Conservation (phyloP, 2,113 vertebrate genomes). For the Oceanites oceanicus region DNA sequence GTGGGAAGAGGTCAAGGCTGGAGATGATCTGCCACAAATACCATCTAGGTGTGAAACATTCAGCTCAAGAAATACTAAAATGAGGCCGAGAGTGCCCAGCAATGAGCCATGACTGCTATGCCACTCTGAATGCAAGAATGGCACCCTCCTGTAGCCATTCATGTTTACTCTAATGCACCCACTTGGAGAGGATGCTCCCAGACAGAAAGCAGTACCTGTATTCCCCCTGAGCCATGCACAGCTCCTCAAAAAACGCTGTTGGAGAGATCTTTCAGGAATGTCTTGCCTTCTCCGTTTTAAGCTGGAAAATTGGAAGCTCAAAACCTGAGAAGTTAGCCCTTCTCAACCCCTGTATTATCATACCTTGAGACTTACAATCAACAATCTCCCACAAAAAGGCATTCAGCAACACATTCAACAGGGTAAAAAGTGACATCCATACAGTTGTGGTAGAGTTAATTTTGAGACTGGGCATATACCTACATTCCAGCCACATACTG, state of each 20-base stretch:
- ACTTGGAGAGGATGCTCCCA: background rate
- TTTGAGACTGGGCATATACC: background rate
- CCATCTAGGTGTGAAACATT: background rate
- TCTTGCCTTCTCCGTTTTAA: background rate
- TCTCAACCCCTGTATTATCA: background rate
- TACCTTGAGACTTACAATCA: background rate
- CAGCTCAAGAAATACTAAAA: background rate
- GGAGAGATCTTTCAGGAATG: background rate
- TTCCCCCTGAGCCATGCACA: background rate
- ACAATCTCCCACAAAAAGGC: background rate
- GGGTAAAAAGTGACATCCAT: background rate
- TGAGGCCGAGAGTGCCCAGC: background rate
- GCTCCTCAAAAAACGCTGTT: background rate
- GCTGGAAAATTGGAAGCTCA: background rate
- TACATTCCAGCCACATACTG: background rate
- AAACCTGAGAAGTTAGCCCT: background rate
- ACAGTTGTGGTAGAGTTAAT: background rate
- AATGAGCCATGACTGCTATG: background rate
- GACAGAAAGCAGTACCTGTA: background rate
- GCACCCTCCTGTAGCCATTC: background rate
- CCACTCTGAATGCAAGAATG: background rate
- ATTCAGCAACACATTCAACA: background rate
- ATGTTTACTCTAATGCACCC: fast-evolving
- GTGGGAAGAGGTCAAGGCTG: background rate
- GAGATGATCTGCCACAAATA: background rate